These are phyloP conservation scores for Cyclopterus lumpus DNA, from an alignment of 2,797 vertebrate species.

Conservation along the genomic window DNA sequence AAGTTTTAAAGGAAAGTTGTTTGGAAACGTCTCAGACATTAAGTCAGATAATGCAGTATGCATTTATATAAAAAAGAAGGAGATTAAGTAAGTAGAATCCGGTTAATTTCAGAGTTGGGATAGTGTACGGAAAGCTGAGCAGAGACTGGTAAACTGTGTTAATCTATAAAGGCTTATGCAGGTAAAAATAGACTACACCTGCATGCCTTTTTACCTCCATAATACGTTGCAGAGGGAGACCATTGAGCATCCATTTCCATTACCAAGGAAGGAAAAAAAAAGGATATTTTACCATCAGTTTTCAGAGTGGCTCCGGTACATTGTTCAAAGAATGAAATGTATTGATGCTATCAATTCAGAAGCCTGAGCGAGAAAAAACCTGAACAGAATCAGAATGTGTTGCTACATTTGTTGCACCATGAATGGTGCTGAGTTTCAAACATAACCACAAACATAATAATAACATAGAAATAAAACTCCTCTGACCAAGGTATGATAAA, in stretches of 20 bases:
- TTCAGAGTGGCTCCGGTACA: slow-evolving; percentile 35
- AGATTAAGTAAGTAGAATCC: slow-evolving; percentile 76
- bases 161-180: slow-evolving; percentile 81
- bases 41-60: slow-evolving; percentile 74
- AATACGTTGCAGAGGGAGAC: slow-evolving; percentile 63
- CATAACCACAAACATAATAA: neutral
- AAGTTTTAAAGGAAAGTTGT: slow-evolving; percentile 72
- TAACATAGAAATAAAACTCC: slow-evolving; percentile 4
- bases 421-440: slow-evolving; percentile 40
- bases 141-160: slow-evolving; percentile 76
- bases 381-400: slow-evolving; percentile 25
- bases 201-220: slow-evolving; percentile 72
- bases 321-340: slow-evolving; percentile 51
- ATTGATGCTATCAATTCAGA: slow-evolving; percentile 25
- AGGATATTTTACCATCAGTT: slow-evolving; percentile 59
- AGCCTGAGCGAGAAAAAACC: slow-evolving; percentile 6
- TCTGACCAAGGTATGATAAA: neutral
- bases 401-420: slow-evolving; percentile 40
- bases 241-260: slow-evolving; percentile 62
- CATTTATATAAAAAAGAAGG: slow-evolving; percentile 68
- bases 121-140: slow-evolving; percentile 62
- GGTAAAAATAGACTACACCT: slow-evolving; percentile 81
- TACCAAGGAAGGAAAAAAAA: slow-evolving; percentile 59
- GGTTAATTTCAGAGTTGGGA: slow-evolving; percentile 77
- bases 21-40: slow-evolving; percentile 73